Evolutionary conservation across 2,888 invertebrate species (phyloP), one percentile per base, ranked within the genome.

Genomic region (Nesidiocoris tenuis): DNA sequence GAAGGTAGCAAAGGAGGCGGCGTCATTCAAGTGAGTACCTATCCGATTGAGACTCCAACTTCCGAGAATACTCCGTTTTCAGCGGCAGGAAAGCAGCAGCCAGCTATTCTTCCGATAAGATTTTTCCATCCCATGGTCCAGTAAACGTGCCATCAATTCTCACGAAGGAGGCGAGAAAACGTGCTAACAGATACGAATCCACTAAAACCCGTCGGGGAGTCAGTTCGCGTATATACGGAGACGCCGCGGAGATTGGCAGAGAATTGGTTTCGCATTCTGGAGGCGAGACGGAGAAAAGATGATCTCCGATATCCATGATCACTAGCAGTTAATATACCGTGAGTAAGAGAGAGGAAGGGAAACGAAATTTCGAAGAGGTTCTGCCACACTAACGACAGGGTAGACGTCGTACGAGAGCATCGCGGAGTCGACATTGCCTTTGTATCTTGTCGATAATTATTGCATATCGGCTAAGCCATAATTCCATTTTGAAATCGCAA

Each of bases 11-110:
- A 89, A 82, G 97, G 97, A 0, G 81, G 81, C 0, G 97, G 97
- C 61, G 96, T 96, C 2, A 94, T 97, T 81, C 94, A 96, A 90
- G 96, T 95, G 84, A 84, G 66, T 71, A n/a, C n/a, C n/a, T n/a
- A 39, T 39, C 39, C 39, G 39, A 39, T 39, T 39, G 39, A 39
- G 39, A 39, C 3, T 3, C 39, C 39, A 39, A 39, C 39, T 39
- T 39, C 3, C 5, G 12, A 3, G n/a, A n/a, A n/a, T n/a, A n/a
- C 5, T 39, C 12, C 39, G 39, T 39, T 39, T 54, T 63, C 61
- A 17, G n/a, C 56, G 54, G 21, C 22, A 67, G 67, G 23, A 55
- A 19, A 54, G 16, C 63, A 19, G 17, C 22, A 21, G 22, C 17
- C 70, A 63, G 39, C 61, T 74, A 75, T 66, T 65, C 65, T 64